Evolutionary conservation across 2,888 invertebrate species (phyloP).

Genomic region (Xiphydria camelus): DNA sequence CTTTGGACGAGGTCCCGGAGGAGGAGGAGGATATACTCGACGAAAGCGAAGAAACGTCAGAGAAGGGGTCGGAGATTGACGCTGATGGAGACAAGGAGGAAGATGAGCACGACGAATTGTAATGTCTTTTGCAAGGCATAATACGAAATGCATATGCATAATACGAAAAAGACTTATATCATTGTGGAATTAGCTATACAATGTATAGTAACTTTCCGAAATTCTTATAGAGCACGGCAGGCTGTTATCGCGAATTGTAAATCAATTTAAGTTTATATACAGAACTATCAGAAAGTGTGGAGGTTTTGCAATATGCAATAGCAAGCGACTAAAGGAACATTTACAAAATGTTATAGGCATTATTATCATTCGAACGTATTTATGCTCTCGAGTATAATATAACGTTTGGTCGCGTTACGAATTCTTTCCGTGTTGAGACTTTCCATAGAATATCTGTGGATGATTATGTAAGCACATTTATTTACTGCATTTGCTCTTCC

Average conservation of each 20-base stretch:
- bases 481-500: slow-evolving; percentile 39
- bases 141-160: background rate
- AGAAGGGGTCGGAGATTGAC: slow-evolving; percentile 56
- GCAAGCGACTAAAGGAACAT: too few species aligned
- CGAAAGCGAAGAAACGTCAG: slow-evolving; percentile 44
- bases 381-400: too few species aligned
- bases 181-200: slow-evolving; percentile 25
- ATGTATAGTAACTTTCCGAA: slow-evolving; percentile 31
- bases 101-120: slow-evolving; percentile 67
- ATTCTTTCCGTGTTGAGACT: too few species aligned
- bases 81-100: slow-evolving; percentile 56
- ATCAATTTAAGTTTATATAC: slow-evolving; percentile 12
- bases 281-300: too few species aligned
- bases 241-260: slow-evolving; percentile 21
- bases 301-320: too few species aligned
- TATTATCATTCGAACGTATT: too few species aligned
- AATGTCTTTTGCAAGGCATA: too few species aligned
- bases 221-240: slow-evolving; percentile 16
- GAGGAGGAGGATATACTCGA: slow-evolving; percentile 41
- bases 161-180: slow-evolving; percentile 17
- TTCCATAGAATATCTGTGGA: background rate
- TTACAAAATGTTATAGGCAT: too few species aligned
- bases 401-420: too few species aligned
- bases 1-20: slow-evolving; percentile 69
- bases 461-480: slow-evolving; percentile 3